Evolutionary conservation across 2,113 vertebrate genomes (phyloP).

Genomic region (Chelonoidis abingdonii): DNA sequence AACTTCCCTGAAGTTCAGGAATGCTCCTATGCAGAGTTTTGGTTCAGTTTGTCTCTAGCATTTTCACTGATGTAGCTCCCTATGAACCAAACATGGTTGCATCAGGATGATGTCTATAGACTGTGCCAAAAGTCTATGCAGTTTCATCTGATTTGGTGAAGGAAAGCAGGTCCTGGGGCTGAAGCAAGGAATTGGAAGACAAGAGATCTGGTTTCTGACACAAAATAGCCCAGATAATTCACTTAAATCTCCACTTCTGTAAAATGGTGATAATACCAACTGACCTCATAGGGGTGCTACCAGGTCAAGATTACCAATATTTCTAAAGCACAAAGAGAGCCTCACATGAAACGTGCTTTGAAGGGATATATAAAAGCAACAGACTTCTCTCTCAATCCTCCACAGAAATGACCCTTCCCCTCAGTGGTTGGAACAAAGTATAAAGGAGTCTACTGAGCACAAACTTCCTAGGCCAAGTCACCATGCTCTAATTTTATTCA

Average conservation of each 20-base stretch:
- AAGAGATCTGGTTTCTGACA: neutral
- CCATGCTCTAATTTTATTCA: neutral
- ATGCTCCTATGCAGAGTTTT: neutral
- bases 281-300: neutral
- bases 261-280: neutral
- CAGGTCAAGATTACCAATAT: neutral
- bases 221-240: neutral
- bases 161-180: neutral
- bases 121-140: neutral
- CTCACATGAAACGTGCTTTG: neutral
- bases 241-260: neutral
- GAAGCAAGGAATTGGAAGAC: neutral
- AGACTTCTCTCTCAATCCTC: neutral
- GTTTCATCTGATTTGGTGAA: neutral
- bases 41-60: neutral
- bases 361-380: neutral
- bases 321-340: neutral
- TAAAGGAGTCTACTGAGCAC: neutral
- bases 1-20: neutral
- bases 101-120: neutral
- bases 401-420: neutral
- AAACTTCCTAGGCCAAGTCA: neutral
- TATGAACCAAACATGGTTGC: neutral
- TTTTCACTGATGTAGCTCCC: neutral
- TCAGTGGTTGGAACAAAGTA: neutral